Evolutionary conservation across 92 coral and sea anemone genomes (phyloP).

Genomic region (Zoanthus sansibaricus): DNA sequence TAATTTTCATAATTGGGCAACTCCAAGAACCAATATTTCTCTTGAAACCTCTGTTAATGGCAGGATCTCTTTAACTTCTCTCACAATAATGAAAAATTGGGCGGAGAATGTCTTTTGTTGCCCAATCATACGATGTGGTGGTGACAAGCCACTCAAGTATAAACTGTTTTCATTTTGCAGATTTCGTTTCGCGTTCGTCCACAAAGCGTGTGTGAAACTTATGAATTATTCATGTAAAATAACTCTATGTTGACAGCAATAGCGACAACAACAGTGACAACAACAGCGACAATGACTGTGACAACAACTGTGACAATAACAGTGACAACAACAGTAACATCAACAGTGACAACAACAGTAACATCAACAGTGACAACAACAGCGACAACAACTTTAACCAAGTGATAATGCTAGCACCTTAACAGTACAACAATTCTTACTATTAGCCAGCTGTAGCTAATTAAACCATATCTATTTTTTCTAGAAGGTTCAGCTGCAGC

Average conservation of each 20-base stretch:
- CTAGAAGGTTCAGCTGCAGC: neutral
- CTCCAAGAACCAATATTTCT: neutral
- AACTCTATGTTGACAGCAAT: neutral
- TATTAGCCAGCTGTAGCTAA: too few relatives aligned
- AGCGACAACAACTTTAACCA: too few relatives aligned
- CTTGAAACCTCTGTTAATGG: neutral
- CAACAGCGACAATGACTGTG: too few relatives aligned
- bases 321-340: too few relatives aligned
- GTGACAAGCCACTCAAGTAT: slow-evolving; percentile 27
- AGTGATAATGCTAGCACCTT: too few relatives aligned
- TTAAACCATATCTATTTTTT: too few relatives aligned
- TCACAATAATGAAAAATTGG: neutral
- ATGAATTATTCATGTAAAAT: slow-evolving; percentile 19
- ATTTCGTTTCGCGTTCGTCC: slow-evolving; percentile 19
- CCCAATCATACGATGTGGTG: slow-evolving; percentile 44
- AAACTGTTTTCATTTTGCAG: neutral
- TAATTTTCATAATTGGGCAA: neutral
- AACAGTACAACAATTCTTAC: too few relatives aligned
- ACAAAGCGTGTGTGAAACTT: neutral
- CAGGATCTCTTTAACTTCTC: neutral
- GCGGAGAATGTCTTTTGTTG: slow-evolving; percentile 44
- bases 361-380: too few relatives aligned
- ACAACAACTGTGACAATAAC: too few relatives aligned
- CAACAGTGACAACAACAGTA: too few relatives aligned
- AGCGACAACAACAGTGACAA: too few relatives aligned